phyloP scores from a whole-genome alignment of 2,797 vertebrate genomes.

The Tadarida brasiliensis region DNA sequence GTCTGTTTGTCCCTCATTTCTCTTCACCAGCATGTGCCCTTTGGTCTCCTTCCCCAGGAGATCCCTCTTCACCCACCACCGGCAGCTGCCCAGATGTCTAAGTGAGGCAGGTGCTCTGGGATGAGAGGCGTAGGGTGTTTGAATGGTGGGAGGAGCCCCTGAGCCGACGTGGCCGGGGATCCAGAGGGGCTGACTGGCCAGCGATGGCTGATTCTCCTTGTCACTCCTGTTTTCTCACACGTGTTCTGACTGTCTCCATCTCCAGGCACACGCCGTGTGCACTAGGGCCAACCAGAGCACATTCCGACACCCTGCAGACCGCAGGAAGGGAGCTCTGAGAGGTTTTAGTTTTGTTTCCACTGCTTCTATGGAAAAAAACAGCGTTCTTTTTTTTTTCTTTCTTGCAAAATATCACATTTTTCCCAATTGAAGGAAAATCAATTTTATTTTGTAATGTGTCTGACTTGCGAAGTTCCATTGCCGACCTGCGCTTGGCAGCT shows the following conservation, averaged over 20 bases:
- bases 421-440: slow-evolving; percentile 79
- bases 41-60: not conserved
- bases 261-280: not conserved
- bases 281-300: not conserved
- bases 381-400: not conserved
- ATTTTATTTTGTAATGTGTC: slow-evolving; percentile 77
- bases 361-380: slow-evolving; percentile 57
- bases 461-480: slow-evolving; percentile 73
- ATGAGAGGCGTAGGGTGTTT: not conserved
- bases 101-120: not conserved
- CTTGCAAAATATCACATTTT: slow-evolving; percentile 70
- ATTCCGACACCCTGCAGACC: not conserved
- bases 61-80: too few relatives aligned
- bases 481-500: slow-evolving; percentile 40
- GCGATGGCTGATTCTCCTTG: fast-evolving
- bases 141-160: too few relatives aligned
- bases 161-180: fast-evolving
- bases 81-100: not conserved
- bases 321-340: slow-evolving; percentile 8
- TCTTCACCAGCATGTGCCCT: not conserved
- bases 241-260: not conserved
- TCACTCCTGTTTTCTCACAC: not conserved
- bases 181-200: fast-evolving
- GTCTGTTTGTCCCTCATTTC: not conserved
- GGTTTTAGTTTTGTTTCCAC: slow-evolving; percentile 58